Conservation (phyloP, 2,113 vertebrate species). For the Isichthys henryi region DNA sequence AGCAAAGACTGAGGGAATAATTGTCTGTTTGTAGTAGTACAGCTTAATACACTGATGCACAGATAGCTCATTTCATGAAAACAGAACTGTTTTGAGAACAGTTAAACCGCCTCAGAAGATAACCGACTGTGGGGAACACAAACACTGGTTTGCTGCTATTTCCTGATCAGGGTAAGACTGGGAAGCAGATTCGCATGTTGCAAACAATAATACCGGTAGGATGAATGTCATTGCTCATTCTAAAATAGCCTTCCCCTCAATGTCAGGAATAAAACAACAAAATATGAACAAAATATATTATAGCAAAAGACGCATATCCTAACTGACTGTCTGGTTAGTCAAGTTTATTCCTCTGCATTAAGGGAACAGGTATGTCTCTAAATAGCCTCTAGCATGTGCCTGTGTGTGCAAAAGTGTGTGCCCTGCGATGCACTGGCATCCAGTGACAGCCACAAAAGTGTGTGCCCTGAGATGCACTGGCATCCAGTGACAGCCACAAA, state of each 20-base stretch:
- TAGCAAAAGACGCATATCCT: background rate
- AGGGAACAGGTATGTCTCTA: background rate
- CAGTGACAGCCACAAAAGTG: too few relatives aligned
- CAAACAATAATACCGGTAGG: background rate
- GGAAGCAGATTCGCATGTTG: background rate
- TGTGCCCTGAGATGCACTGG: too few relatives aligned
- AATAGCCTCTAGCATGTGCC: background rate
- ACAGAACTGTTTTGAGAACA: background rate
- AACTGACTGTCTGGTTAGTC: background rate
- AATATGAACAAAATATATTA: background rate
- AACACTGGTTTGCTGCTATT: background rate
- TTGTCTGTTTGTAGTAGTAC: slow-evolving; percentile 2
- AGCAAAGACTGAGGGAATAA: slow-evolving; percentile 5
- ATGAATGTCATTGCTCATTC: background rate
- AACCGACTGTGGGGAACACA: background rate
- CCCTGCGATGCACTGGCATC: too few relatives aligned
- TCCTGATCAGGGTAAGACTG: background rate
- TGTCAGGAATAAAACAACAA: background rate
- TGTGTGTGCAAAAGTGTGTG: background rate
- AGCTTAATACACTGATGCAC: slow-evolving; percentile 4
- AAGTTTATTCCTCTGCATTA: background rate
- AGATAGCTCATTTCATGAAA: background rate
- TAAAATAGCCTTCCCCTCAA: background rate
- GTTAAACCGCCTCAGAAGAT: background rate
- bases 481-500: too few relatives aligned